Base-by-base conservation (phyloP, 2,113 vertebrate genomes). In the Lasiurus borealis region DNA sequence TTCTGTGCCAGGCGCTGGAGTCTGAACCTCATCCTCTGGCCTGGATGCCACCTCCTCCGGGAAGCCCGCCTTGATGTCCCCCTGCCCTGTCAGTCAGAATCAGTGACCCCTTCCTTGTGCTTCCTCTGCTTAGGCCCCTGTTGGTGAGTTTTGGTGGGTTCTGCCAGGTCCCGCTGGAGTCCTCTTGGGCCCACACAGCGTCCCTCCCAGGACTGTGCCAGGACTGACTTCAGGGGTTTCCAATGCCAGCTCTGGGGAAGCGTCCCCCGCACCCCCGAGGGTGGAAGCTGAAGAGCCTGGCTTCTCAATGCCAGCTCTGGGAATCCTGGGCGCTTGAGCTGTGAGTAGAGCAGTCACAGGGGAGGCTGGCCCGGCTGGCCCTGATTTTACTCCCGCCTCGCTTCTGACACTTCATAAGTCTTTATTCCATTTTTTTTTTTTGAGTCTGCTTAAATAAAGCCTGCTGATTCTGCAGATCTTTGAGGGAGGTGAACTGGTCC, bases 41-140 rank as follows among this genome's bases (percentile, higher is more conserved):
- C 15, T n/a, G 52, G 50, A 77, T 57, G 27, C 50, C 14, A 8
- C 64, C 91, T 85, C 69, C 80, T 69, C 94, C 18, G 15, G 57
- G 81, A 85, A 88, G 90, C 72, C 81, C 87, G 72, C 80, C 81
- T 75, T 29, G 83, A 16, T 78, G 72, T 76, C 48, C 11, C 8
- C 50, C 3, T 23, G 2, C 16, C 29, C 68, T 66, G 12, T 31
- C 27, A 10, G n/a, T 91, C 81, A 57, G 69, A n/a, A 73, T 64
- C 27, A 27, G 77, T 81, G 88, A 5, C 31, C 75, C 16, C 75
- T 75, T 50, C 40, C 31, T 34, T 50, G 2, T 25, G 34, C 59
- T 81, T 54, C 64, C 29, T 92, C 21, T 59, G 71, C 62, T 83
- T 4, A n/a, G 36, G 21, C 2, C 5, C 36, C 59, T 75, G 46